phyloP scores from a whole-genome alignment of 2,797 vertebrate species.

The Triplophysa yarkandensis region DNA sequence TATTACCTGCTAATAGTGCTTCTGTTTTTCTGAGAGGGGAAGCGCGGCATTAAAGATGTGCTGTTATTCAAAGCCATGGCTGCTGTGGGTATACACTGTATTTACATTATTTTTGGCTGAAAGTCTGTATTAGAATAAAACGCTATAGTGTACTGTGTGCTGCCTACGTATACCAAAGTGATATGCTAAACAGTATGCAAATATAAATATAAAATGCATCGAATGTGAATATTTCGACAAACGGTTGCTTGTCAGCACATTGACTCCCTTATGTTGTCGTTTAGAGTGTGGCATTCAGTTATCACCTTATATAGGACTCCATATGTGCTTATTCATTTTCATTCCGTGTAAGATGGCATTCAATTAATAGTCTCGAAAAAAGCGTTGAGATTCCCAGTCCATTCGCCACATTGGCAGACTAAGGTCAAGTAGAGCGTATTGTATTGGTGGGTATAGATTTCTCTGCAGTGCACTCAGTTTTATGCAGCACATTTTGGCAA shows the following conservation, averaged over 20 bases:
- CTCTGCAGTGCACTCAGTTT: no score
- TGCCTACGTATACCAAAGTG: neutral
- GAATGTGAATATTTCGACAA: neutral
- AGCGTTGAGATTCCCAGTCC: no score
- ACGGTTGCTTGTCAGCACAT: neutral
- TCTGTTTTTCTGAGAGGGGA: conserved; percentile 19
- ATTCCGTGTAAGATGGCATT: no score
- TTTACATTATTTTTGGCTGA: conserved; percentile 7
- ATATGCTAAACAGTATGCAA: neutral
- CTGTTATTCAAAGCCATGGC: conserved; percentile 15
- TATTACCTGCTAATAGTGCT: conserved; percentile 26
- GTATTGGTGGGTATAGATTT: neutral
- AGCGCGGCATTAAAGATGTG: neutral
- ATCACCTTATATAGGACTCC: no score
- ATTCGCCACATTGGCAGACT: neutral
- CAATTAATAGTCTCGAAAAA: no score
- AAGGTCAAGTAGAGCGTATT: neutral
- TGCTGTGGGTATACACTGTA: neutral
- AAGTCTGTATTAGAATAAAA: conserved; percentile 17
- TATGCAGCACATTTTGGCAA: no score
- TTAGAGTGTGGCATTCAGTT: neutral
- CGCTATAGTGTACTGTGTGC: neutral
- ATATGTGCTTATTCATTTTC: no score
- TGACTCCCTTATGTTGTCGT: neutral
- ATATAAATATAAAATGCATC: neutral